phyloP scores from a whole-genome alignment of 2,113 vertebrate species.

The Macquaria australasica region DNA sequence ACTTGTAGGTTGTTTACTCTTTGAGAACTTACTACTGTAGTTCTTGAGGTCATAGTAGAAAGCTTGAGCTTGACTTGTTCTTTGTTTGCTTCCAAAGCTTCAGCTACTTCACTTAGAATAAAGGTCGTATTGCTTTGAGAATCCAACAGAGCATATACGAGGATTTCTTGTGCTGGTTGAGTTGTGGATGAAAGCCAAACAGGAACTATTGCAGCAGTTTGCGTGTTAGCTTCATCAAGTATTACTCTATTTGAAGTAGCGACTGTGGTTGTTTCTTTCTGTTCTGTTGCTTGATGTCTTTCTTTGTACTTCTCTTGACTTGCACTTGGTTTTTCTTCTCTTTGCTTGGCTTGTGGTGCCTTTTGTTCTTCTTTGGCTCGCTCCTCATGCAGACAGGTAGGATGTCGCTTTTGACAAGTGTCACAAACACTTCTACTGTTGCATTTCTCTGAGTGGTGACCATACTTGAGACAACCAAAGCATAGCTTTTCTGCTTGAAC shows the following conservation, averaged over 20 bases:
- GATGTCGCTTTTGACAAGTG: constrained; percentile 1
- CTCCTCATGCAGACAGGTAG: constrained; percentile 31
- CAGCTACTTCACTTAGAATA: constrained; percentile 27
- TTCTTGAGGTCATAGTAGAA: constrained; percentile 21
- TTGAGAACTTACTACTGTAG: background rate
- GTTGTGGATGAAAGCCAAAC: constrained; percentile 19
- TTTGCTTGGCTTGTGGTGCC: background rate
- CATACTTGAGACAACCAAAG: constrained; percentile 33
- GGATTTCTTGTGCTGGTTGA: constrained; percentile 13
- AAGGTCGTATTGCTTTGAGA: constrained; percentile 39
- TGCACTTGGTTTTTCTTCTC: background rate
- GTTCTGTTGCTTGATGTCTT: background rate
- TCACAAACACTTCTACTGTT: constrained; percentile 10
- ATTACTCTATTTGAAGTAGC: constrained; percentile 11
- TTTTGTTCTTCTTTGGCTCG: background rate
- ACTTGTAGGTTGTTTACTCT: constrained; percentile 7
- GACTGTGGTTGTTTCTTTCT: background rate
- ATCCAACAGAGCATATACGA: constrained; percentile 22
- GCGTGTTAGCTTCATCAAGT: background rate
- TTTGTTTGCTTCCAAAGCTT: background rate
- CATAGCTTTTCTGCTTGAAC: constrained; percentile 14
- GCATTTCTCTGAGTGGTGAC: constrained; percentile 24
- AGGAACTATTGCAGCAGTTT: constrained; percentile 34
- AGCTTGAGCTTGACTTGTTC: constrained; percentile 4
- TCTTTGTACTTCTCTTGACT: background rate